phyloP scores from a whole-genome alignment of 1,140 invertebrate genomes.

The Eciton burchellii region DNA sequence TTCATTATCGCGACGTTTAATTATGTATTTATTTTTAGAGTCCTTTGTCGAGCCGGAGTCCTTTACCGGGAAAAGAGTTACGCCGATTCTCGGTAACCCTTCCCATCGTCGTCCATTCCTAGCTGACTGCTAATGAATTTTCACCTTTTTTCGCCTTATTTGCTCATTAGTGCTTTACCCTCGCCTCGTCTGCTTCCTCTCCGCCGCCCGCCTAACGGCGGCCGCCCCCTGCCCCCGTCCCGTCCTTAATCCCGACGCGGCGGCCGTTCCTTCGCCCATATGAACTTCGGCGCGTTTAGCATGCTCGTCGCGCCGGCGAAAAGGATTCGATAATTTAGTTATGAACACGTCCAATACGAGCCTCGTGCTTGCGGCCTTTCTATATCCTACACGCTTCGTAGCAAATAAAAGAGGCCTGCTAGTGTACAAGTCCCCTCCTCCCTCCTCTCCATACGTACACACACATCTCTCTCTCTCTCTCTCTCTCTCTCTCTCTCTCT shows the following conservation, averaged over 20 bases:
- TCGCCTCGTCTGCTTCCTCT: slow-evolving; percentile 67
- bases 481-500: neutral
- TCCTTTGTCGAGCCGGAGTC: slow-evolving; percentile 79
- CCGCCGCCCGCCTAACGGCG: slow-evolving; percentile 54
- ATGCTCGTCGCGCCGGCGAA: slow-evolving; percentile 38
- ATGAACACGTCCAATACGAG: slow-evolving; percentile 52
- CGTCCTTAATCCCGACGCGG: slow-evolving; percentile 49
- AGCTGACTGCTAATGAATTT: slow-evolving; percentile 84
- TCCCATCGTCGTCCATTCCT: slow-evolving; percentile 71
- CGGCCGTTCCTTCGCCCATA: slow-evolving; percentile 56
- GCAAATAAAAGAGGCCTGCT: neutral
- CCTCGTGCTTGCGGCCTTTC: slow-evolving; percentile 2
- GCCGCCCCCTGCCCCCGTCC: neutral
- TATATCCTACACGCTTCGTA: neutral
- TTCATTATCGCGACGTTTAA: slow-evolving; percentile 83
- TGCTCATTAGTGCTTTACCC: slow-evolving; percentile 82
- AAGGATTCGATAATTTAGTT: slow-evolving; percentile 60
- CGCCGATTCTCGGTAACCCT: slow-evolving; percentile 81
- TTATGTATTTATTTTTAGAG: slow-evolving; percentile 84
- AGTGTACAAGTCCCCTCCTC: too few species aligned
- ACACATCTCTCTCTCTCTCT: slow-evolving; percentile 11
- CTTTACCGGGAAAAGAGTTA: slow-evolving; percentile 81
- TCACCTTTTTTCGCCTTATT: slow-evolving; percentile 81
- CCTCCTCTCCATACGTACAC: too few species aligned
- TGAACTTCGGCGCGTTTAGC: slow-evolving; percentile 49